A percentile compares a stretch with the other conserved stretches of the same genome.
Evolutionary conservation across 37 sponge, comb jelly and placozoan genomes (phyloP).

Genomic region (Halisarca cf. caerulea): DNA sequence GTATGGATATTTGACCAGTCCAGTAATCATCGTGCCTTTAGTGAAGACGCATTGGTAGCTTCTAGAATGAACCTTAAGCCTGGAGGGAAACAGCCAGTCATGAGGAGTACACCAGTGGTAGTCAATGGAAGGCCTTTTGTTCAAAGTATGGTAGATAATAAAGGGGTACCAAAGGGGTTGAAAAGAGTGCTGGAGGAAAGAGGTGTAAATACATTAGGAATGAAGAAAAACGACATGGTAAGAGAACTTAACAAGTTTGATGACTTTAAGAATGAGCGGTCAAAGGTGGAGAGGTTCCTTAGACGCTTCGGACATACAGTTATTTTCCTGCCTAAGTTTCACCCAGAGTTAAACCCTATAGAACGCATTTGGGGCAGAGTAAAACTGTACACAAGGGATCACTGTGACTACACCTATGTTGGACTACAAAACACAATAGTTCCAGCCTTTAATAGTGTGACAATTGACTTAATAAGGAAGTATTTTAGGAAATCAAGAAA

Average conservation of each 20-base stretch:
- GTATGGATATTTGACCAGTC: slow-evolving; percentile 35
- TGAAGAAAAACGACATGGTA: neutral
- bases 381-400: slow-evolving; percentile 18
- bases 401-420: slow-evolving; percentile 40
- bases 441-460: slow-evolving; percentile 16
- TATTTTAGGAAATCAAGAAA: slow-evolving; percentile 34
- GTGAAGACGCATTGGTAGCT: slow-evolving; percentile 33
- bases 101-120: neutral
- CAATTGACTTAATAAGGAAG: slow-evolving; percentile 13
- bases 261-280: slow-evolving; percentile 22
- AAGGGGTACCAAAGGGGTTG: slow-evolving; percentile 22
- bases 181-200: neutral
- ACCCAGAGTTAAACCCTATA: slow-evolving; percentile 43
- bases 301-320: neutral
- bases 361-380: slow-evolving; percentile 28
- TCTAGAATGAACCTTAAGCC: slow-evolving; percentile 30
- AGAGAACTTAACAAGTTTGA: neutral
- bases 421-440: neutral
- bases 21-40: slow-evolving; percentile 14
- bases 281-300: neutral
- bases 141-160: neutral
- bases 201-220: neutral
- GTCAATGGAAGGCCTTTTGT: neutral
- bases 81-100: slow-evolving; percentile 25
- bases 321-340: slow-evolving; percentile 17